Evolutionary conservation across 2,888 invertebrate genomes (phyloP), one percentile per base, ranked within the genome.

Genomic region (Noctua janthina): DNA sequence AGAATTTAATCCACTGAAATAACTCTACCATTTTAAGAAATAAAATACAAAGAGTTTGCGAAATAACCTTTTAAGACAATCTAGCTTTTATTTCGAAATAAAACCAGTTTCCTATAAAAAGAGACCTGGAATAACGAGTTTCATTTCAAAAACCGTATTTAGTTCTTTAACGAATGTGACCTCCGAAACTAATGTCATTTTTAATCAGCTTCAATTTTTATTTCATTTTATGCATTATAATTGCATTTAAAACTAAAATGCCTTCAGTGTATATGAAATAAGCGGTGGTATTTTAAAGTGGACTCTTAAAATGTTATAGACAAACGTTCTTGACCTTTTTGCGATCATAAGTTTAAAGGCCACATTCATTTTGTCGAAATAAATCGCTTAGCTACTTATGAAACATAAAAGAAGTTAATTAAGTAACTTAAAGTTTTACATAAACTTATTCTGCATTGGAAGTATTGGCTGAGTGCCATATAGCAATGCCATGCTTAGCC

Each of bases 291-390:
- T 92, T 92, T 89, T 76, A 77, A 88, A 87, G 85, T 87, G 79
- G 83, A 87, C 89, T 88, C 82, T 86, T 82, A 87, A 87, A 89
- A 86, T 87, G 80, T 84, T 82, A 86, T 85, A 88, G 85, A 87
- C 81, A 83, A 83, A 86, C 80, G 91, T 71, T 90, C 92, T 92
- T 93, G 93, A 93, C 90, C 93, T 93, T 92, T 92, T 71, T 71
- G 81, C 78, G 76, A 80, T 83, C 87, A 74, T 78, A 86, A 87
- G 86, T 90, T 83, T 86, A 91, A 90, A 92, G 92, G 90, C 88
- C 82, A 89, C 64, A 80, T 79, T 84, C 59, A 82, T 84, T 90
- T 89, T 84, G 72, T 88, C 75, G 79, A 84, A 89, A 89, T 90
- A 88, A 90, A 89, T 85, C 79, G 62, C 82, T 66, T 83, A 78